Evolutionary conservation across 2,113 vertebrate species (phyloP).

Genomic region (Reinhardtius hippoglossoides): DNA sequence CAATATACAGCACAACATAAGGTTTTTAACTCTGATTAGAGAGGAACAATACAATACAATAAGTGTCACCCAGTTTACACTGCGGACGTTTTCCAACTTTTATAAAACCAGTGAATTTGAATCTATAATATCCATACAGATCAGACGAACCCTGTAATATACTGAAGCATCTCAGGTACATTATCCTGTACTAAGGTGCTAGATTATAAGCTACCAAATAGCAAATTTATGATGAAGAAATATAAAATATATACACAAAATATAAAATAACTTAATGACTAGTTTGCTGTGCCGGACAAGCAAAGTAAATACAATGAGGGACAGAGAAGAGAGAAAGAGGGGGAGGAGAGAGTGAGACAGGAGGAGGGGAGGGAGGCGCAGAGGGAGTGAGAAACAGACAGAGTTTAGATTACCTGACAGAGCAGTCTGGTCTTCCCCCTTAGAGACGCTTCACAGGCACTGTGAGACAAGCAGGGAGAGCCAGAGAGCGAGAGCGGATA

Average conservation of each 20-base stretch:
- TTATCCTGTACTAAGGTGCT: neutral
- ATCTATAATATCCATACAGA: neutral
- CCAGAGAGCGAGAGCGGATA: conserved; percentile 78
- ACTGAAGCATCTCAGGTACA: neutral
- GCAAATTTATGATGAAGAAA: neutral
- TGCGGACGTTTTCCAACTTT: neutral
- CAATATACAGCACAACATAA: neutral
- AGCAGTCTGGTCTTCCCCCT: conserved; percentile 79
- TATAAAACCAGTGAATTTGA: conserved; percentile 2
- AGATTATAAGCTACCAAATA: conserved; percentile 1
- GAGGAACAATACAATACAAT: neutral
- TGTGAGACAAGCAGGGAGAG: conserved; percentile 78
- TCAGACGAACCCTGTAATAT: neutral
- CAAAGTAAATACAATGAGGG: conserved; percentile 11
- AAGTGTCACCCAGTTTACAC: neutral
- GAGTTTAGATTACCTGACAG: conserved; percentile 77
- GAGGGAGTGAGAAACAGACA: conserved; percentile 28
- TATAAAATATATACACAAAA: neutral
- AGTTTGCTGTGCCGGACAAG: conserved; percentile 31
- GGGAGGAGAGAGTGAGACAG: conserved; percentile 11
- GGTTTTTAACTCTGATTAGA: conserved; percentile 2
- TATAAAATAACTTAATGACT: conserved; percentile 26
- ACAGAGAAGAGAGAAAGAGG: conserved; percentile 2
- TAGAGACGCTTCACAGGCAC: conserved; percentile 76
- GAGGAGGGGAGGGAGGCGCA: conserved; percentile 7